These are phyloP conservation scores for Phaethon lepturus DNA, from an alignment of 2,113 vertebrate genomes.

Conservation along the genomic window DNA sequence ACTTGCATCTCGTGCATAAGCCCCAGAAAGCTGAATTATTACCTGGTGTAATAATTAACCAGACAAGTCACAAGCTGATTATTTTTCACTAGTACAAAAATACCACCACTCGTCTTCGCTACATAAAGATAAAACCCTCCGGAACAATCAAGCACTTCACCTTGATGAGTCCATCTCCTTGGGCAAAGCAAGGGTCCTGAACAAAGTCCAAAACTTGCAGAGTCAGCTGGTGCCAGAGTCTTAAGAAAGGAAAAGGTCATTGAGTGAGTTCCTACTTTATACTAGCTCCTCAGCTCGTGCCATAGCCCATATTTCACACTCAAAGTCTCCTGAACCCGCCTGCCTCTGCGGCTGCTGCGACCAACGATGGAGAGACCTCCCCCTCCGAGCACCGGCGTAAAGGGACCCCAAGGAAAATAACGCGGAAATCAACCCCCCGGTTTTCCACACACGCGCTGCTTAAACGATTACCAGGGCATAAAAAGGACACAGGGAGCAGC, in stretches of 20 bases:
- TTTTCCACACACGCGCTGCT: rapidly evolving
- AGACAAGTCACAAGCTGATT: rapidly evolving
- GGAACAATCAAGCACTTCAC: slow-evolving; percentile 51
- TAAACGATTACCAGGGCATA: rapidly evolving
- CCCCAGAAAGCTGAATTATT: too few species aligned
- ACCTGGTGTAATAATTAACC: rapidly evolving
- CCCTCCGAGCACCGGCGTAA: rapidly evolving
- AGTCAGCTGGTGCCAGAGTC: slow-evolving; percentile 97
- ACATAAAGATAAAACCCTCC: rapidly evolving
- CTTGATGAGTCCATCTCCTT: slow-evolving; percentile 95
- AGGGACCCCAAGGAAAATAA: rapidly evolving
- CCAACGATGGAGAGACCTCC: rapidly evolving
- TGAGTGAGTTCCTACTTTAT: rapidly evolving
- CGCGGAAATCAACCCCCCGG: rapidly evolving
- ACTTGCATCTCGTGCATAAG: rapidly evolving
- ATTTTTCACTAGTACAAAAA: rapidly evolving
- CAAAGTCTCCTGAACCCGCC: rapidly evolving
- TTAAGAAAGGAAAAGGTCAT: neutral
- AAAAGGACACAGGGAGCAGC: rapidly evolving
- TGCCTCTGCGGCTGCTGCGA: rapidly evolving
- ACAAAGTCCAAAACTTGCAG: slow-evolving; percentile 92
- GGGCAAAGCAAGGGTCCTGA: slow-evolving; percentile 91
- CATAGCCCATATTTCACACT: rapidly evolving
- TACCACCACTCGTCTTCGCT: rapidly evolving
- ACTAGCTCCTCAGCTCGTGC: rapidly evolving